Evolutionary conservation across 2,113 vertebrate species (phyloP), one percentile per base, ranked within the genome.

Genomic region (Blennius ocellaris): DNA sequence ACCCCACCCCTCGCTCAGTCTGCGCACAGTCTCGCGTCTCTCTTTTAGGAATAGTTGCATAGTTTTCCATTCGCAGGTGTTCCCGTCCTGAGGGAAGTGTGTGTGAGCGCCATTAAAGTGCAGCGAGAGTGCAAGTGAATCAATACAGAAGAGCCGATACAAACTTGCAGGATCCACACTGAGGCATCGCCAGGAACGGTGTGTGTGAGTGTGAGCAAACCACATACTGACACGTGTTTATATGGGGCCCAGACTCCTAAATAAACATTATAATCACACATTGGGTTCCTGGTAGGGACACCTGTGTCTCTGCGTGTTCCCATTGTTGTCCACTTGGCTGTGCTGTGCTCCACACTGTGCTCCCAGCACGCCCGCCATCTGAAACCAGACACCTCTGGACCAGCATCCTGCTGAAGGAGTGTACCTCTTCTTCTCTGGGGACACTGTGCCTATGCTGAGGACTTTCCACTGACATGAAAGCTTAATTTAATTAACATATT

Each of bases 281-380:
- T 59, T 56, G 68, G 59, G 75, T 56, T 77, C 70, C 48, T 30
- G 39, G 65, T 50, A 45, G 60, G 69, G 76, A 88, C 87, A 90
- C 90, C 87, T 90, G 86, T 84, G 82, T 75, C 85, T 83, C 90
- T 81, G 83, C 80, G 61, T 90, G 84, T 61, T 92, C 82, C 89
- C 90, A 78, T 80, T 81, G 84, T 87, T 73, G 90, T 89, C 92
- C 92, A 93, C 92, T 92, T 92, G 90, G 92, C 89, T 90, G 90
- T 91, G 92, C 92, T 93, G 90, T 92, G 87, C 92, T 90, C 92
- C 90, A 92, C 90, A 85, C 82, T 90, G 91, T 90, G 84, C 77
- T 88, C 87, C 61, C 89, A 86, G 87, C 90, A 82, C 59, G 88
- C 72, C 80, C 41, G 66, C 80, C 86, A 71, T 86, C 87, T 90